phyloP scores from a whole-genome alignment of 2,797 vertebrate species.

The Oreonectes daqikongensis region DNA sequence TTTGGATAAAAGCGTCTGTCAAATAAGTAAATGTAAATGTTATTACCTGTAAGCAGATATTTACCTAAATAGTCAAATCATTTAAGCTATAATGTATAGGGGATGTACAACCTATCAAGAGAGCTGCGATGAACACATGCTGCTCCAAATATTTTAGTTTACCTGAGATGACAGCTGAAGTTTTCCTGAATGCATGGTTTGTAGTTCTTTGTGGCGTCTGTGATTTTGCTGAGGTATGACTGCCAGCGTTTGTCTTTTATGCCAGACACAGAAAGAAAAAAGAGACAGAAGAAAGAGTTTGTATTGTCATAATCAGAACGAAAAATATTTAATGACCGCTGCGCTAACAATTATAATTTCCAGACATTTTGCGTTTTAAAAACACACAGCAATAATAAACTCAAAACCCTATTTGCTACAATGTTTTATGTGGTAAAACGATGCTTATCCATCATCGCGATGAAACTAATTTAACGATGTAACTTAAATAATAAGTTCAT shows the following conservation, averaged over 20 bases:
- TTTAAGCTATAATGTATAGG: neutral
- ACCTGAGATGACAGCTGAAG: slow-evolving; percentile 90
- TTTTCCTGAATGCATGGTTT: slow-evolving; percentile 81
- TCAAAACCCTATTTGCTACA: too few species aligned
- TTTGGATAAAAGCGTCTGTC: too few species aligned
- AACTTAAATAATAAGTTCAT: neutral
- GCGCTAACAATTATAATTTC: too few species aligned
- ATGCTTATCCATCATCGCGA: neutral
- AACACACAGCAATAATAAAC: too few species aligned
- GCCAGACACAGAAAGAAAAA: neutral
- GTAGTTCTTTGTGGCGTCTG: slow-evolving; percentile 73
- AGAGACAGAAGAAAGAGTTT: neutral
- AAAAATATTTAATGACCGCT: too few species aligned
- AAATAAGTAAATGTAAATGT: too few species aligned
- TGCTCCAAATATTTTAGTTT: slow-evolving; percentile 12
- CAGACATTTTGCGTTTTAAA: too few species aligned
- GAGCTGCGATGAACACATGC: neutral
- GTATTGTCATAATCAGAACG: neutral
- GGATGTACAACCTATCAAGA: neutral
- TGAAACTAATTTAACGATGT: neutral
- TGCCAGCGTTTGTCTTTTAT: slow-evolving; percentile 68
- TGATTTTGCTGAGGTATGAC: slow-evolving; percentile 58
- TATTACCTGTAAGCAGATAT: too few species aligned
- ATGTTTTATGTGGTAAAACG: neutral
- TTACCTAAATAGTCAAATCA: too few species aligned